These are phyloP conservation scores for Cheilosia vernalis DNA, from an alignment of 2,888 invertebrate genomes.

Conservation along the genomic window DNA sequence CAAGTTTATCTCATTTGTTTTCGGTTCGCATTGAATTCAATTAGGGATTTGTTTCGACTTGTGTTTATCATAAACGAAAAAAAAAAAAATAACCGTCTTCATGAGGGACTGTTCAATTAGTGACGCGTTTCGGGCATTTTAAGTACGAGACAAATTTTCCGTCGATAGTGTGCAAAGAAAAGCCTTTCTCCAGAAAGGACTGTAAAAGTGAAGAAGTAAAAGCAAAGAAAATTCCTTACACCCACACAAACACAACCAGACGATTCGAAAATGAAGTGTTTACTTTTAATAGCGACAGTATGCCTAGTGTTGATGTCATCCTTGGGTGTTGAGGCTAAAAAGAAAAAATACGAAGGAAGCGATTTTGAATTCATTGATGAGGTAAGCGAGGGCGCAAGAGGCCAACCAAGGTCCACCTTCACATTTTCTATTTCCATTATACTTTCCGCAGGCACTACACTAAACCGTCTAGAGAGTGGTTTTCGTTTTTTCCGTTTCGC, in stretches of 20 bases:
- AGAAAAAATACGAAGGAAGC: constrained; percentile 89
- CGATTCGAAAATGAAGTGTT: constrained; percentile 80
- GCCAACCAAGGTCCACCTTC: constrained; percentile 29
- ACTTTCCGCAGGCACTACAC: constrained; percentile 2
- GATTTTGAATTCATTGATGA: constrained; percentile 92
- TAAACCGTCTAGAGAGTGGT: constrained; percentile 26
- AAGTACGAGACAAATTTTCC: constrained; percentile 6
- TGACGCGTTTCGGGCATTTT: constrained; percentile 29
- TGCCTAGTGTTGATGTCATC: constrained; percentile 83
- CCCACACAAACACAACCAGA: constrained; percentile 31
- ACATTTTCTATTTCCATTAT: background rate
- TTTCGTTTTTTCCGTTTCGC: background rate
- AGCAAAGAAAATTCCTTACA: constrained; percentile 21
- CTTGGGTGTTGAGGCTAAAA: constrained; percentile 84
- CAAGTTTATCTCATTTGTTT: constrained; percentile 12
- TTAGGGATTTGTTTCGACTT: constrained; percentile 6
- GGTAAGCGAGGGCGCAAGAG: constrained; percentile 84
- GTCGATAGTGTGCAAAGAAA: background rate
- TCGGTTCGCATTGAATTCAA: constrained; percentile 3
- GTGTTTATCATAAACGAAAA: background rate
- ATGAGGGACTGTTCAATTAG: constrained; percentile 4
- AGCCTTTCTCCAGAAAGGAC: constrained; percentile 14
- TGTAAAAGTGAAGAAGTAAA: constrained; percentile 19
- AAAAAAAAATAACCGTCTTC: constrained; percentile 24
- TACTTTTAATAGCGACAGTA: constrained; percentile 81